Conservation (phyloP, 2,888 invertebrate species). For the Piscicola geometra region DNA sequence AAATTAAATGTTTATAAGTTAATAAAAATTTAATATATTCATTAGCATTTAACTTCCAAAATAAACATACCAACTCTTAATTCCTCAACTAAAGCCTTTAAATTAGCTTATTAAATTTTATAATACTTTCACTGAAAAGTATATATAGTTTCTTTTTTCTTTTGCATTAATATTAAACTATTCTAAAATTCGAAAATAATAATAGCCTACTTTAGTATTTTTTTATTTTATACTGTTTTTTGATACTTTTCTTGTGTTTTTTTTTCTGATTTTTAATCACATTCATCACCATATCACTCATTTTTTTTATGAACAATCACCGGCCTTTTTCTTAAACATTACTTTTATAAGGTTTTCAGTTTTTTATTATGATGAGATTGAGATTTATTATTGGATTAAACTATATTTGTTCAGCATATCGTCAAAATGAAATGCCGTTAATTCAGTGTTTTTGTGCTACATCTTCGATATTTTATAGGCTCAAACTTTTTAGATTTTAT, state of each 20-base stretch:
- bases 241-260: not conserved
- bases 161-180: too few relatives aligned
- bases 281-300: conserved; percentile 5
- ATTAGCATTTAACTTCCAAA: not conserved
- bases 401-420: too few relatives aligned
- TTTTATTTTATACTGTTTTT: not conserved
- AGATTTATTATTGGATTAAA: too few relatives aligned
- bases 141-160: too few relatives aligned
- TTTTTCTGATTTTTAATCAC: not conserved
- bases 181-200: not conserved
- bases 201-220: not conserved
- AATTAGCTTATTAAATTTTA: too few relatives aligned
- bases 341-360: not conserved
- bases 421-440: too few relatives aligned
- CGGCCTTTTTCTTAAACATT: not conserved
- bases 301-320: not conserved
- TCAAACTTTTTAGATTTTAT: too few relatives aligned
- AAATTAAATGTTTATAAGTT: not conserved
- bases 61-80: not conserved
- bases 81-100: too few relatives aligned
- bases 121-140: too few relatives aligned
- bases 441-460: too few relatives aligned
- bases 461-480: too few relatives aligned
- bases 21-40: not conserved
- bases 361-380: too few relatives aligned